Base-by-base conservation (phyloP, 2,113 vertebrate species). In the Oophaga pumilio region DNA sequence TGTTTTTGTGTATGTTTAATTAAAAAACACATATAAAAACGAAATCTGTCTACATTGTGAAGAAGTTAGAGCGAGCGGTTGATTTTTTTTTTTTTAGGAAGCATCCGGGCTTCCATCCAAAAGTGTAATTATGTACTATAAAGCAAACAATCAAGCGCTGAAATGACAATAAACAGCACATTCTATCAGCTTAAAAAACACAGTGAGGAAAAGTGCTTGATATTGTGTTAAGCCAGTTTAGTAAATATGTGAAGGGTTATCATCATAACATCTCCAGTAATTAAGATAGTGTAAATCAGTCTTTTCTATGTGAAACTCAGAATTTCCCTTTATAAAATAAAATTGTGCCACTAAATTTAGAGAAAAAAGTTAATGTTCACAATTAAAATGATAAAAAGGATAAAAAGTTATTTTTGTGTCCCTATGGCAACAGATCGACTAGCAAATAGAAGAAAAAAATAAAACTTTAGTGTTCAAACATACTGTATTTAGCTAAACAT, bases 31-130 rank as follows among this genome's bases (percentile, higher is more conserved):
- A 22, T 52, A 53, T 10, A 79, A 86, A 64, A 62, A 76, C 76
- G 56, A 11, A 86, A 80, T 79, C 76, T 78, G 49, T 24, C 22
- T 69, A 26, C 60, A 79, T 76, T 86, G 60, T 86, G 49, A 69
- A 68, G 43, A 69, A 86, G 79, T 80, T 86, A 79, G 50, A 3
- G 33, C 33, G 13, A 17, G 8, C 43, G 59, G 49, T 22, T 79
- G 85, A 57, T 86, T 78, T 43, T 43, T 43, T 43, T 43, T 43
- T 43, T 43, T 43, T 43, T 43, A 43, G 43, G 74, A n/a, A 66
- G 62, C 50, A 52, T 52, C 49, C 52, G 49, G 76, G 85, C 43
- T 57, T 28, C 18, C 24, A 79, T 79, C 60, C 76, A 86, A 69
- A 80, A 69, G 6, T 33, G 2, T 69, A 83, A 83, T 69, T 83